These are phyloP conservation scores for Spermophilus dauricus DNA, from an alignment of 2,113 vertebrate species.

Conservation along the genomic window DNA sequence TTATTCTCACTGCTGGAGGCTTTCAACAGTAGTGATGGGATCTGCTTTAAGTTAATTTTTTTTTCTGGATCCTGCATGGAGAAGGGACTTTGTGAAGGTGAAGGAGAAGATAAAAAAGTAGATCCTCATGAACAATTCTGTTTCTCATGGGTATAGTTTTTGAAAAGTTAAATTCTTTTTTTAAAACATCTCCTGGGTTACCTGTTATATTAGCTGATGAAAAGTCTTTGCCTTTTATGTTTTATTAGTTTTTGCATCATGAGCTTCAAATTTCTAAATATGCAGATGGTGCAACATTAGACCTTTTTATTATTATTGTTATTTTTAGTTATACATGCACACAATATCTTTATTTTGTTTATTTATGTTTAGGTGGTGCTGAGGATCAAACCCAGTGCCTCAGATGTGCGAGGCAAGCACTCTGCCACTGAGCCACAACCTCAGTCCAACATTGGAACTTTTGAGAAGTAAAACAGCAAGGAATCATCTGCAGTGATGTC, in stretches of 20 bases:
- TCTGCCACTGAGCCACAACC: too few relatives aligned
- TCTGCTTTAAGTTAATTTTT: not conserved
- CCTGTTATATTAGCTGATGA: not conserved
- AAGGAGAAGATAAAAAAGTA: not conserved
- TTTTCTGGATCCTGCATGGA: not conserved
- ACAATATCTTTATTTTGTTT: too few relatives aligned
- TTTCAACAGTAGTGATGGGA: not conserved
- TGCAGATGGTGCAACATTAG: not conserved
- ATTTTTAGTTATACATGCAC: too few relatives aligned
- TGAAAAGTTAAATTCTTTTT: not conserved
- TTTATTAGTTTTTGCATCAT: not conserved
- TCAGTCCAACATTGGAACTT: not conserved
- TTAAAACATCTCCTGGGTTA: not conserved
- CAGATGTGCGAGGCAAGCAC: too few relatives aligned
- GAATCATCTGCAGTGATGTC: not conserved
- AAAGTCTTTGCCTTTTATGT: not conserved
- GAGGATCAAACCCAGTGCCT: too few relatives aligned
- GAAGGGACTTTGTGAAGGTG: not conserved
- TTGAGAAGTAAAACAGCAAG: not conserved
- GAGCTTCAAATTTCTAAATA: constrained; percentile 30
- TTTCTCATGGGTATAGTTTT: not conserved
- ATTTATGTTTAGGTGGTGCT: too few relatives aligned
- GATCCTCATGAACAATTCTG: not conserved
- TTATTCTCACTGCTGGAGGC: not conserved
- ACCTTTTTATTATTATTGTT: not conserved